phyloP scores from a whole-genome alignment of 92 coral and sea anemone species.

The Siderastrea siderea region DNA sequence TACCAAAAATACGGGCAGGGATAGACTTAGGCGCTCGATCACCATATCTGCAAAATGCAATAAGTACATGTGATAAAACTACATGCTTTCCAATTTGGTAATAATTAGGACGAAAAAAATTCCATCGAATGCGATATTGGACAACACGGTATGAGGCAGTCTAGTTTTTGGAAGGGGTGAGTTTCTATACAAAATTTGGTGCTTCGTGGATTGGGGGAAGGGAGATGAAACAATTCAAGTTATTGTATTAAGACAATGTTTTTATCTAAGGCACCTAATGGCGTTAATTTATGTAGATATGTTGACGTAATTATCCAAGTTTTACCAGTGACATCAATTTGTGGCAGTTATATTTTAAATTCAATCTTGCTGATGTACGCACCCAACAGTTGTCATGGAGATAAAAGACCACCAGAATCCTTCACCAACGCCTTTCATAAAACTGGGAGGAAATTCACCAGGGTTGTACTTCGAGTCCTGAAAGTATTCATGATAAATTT shows the following conservation, averaged over 20 bases:
- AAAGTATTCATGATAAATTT: background rate
- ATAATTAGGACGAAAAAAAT: too few species aligned
- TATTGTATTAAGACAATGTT: background rate
- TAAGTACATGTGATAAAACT: too few species aligned
- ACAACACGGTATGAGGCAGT: too few species aligned
- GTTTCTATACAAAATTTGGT: too few species aligned
- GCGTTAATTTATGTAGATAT: background rate
- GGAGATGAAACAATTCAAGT: too few species aligned
- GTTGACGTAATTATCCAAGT: conserved; percentile 53
- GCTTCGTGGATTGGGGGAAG: too few species aligned
- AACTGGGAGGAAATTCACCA: conserved; percentile 57
- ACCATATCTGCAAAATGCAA: conserved; percentile 61
- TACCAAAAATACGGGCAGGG: conserved; percentile 60
- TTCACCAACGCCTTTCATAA: conserved; percentile 51
- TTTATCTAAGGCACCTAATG: background rate
- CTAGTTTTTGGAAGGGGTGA: too few species aligned
- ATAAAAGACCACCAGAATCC: conserved; percentile 83
- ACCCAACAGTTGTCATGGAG: conserved; percentile 85
- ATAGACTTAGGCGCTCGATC: conserved; percentile 69
- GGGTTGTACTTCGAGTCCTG: conserved; percentile 41
- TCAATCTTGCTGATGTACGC: background rate
- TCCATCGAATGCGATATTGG: too few species aligned
- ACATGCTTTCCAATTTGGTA: too few species aligned
- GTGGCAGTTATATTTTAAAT: too few species aligned
- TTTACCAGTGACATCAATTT: background rate